Base-by-base conservation (phyloP, 1,140 invertebrate genomes). In the Chelonus insularis region DNA sequence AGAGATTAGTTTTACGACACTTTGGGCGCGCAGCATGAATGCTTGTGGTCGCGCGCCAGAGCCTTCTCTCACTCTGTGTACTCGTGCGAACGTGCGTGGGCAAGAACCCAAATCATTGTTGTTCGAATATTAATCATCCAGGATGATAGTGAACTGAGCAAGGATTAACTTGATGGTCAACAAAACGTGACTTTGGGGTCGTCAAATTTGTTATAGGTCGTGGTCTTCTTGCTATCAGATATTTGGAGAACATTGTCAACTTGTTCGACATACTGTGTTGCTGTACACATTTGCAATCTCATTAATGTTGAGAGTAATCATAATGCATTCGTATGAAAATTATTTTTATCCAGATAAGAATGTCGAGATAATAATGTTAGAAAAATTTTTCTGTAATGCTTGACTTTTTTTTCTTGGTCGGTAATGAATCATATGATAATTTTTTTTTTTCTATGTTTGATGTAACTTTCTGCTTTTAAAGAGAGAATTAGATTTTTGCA, bases 1-100 rank as follows among this genome's bases (percentile, higher is more conserved):
- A 21, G 43, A 68, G 68, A 71, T 68, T 65, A 68, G 60, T 66
- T 71, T 71, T 71, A 71, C 68, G 68, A 69, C 62, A 57, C 64
- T 25, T 29, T 18, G 32, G 45, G 57, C 14, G 5, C 18, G 43
- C 25, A 39, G 11, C 14, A 16, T 43, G 41, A 43, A 18, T 1
- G 12, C 8, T 4, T 48, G 45, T n/a, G 45, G 41, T 43, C 23
- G 45, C 20, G 45, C 45, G 45, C 45, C 45, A 48, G 21, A 29
- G 50, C 23, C 7, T 18, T 11, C 18, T 12, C 25, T 37, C 29
- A n/a, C 4, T 11, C n/a, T 57, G 32, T 20, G 39, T 29, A 16
- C 23, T 47, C 12, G n/a, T n/a, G n/a, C n/a, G 18, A 47, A 25
- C 37, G 47, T 47, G 63, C 57, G 64, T 64, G 58, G 61, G 50